These are phyloP conservation scores for Prunella strophiata DNA, from an alignment of 2,797 vertebrate species.

Conservation along the genomic window DNA sequence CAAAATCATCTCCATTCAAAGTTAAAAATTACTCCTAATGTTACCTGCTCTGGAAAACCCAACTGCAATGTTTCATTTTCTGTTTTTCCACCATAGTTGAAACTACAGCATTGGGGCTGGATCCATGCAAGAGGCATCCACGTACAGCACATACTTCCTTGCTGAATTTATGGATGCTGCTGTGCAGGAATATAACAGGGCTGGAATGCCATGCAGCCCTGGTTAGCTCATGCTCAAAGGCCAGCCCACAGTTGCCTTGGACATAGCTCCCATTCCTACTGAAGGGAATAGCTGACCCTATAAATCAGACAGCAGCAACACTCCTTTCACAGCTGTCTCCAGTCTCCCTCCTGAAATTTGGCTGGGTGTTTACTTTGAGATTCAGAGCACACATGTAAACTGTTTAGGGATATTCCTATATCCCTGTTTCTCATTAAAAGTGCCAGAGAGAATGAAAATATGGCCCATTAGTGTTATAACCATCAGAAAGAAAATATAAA, in stretches of 20 bases:
- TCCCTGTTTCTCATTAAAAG: background rate
- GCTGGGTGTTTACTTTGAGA: background rate
- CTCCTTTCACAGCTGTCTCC: constrained; percentile 40
- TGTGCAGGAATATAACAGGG: background rate
- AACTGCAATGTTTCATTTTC: background rate
- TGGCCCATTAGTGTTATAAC: background rate
- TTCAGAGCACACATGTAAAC: constrained; percentile 35
- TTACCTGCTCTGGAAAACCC: constrained; percentile 26
- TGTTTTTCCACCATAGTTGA: background rate
- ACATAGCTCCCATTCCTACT: background rate
- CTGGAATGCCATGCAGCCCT: background rate
- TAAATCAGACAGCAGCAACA: background rate
- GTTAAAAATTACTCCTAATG: background rate
- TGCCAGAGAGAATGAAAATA: background rate
- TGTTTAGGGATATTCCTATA: constrained; percentile 24
- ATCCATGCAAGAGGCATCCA: background rate
- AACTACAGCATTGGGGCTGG: background rate
- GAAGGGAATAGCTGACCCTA: background rate
- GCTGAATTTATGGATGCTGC: background rate
- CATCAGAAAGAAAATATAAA: background rate
- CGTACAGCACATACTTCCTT: background rate
- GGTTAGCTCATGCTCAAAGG: background rate
- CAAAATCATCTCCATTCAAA: background rate
- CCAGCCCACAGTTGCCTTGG: background rate
- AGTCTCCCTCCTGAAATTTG: constrained; percentile 3